These are phyloP conservation scores for Myrmophylax atrothorax DNA, from an alignment of 2,113 vertebrate genomes.

Conservation along the genomic window DNA sequence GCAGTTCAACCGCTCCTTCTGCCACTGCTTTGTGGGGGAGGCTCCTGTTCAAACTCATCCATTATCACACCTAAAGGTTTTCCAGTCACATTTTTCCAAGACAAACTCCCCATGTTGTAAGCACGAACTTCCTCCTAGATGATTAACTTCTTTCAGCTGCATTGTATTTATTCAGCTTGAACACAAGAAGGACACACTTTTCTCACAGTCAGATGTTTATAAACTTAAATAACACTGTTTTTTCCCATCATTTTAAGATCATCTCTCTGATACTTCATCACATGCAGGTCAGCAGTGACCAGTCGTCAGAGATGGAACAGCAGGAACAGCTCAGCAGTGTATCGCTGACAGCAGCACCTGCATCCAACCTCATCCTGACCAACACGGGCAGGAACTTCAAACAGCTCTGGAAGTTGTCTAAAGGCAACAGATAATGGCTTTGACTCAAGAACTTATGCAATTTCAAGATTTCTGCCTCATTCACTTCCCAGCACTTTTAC, in stretches of 20 bases:
- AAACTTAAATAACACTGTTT: neutral
- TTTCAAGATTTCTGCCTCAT: neutral
- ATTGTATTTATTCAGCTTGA: neutral
- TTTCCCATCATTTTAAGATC: neutral
- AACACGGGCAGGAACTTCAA: neutral
- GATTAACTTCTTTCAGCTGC: neutral
- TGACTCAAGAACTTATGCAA: neutral
- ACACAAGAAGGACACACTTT: neutral
- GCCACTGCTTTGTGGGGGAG: neutral
- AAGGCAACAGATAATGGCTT: neutral
- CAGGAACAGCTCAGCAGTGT: neutral
- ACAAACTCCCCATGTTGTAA: neutral
- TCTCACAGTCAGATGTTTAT: neutral
- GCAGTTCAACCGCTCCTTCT: neutral
- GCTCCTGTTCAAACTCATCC: neutral
- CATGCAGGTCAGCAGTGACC: neutral
- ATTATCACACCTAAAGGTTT: neutral
- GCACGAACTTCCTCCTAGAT: neutral
- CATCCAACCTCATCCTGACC: neutral
- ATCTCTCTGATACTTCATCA: neutral
- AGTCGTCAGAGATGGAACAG: neutral
- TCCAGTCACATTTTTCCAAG: neutral
- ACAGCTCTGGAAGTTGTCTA: neutral
- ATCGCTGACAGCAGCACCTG: neutral
- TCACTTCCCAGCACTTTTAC: neutral